phyloP scores from a whole-genome alignment of 2,113 vertebrate species.

The Vireo altiloquus region DNA sequence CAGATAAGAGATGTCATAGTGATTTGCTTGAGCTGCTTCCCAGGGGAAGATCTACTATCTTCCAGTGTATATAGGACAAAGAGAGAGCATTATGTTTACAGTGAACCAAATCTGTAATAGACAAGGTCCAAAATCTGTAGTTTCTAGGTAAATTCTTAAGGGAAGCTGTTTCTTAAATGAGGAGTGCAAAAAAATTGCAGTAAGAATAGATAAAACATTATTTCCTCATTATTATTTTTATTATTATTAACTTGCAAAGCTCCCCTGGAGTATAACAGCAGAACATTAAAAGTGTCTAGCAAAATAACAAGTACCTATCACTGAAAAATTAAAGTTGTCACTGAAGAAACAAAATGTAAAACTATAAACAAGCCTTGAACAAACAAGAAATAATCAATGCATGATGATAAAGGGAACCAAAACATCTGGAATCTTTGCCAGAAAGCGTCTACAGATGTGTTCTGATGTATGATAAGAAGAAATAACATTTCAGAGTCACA shows the following conservation, averaged over 20 bases:
- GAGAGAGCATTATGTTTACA: not conserved
- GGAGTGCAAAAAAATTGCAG: not conserved
- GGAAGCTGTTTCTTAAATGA: not conserved
- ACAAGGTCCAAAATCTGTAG: not conserved
- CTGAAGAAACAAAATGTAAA: constrained; percentile 4
- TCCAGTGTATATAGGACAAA: not conserved
- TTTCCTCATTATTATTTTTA: not conserved
- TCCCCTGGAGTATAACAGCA: not conserved
- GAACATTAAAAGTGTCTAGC: not conserved
- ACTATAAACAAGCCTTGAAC: constrained; percentile 20
- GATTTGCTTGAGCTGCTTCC: not conserved
- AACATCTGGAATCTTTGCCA: constrained; percentile 30
- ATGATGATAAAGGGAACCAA: constrained; percentile 32
- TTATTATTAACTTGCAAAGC: not conserved
- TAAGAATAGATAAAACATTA: not conserved
- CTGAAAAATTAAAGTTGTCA: not conserved
- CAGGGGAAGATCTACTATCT: not conserved
- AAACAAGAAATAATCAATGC: constrained; percentile 43
- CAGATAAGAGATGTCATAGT: not conserved
- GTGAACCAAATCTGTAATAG: not conserved
- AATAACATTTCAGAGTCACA: constrained; percentile 32
- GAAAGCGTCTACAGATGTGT: constrained; percentile 53
- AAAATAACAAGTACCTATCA: not conserved
- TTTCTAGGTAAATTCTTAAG: not conserved
- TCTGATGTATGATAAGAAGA: constrained; percentile 57